These are phyloP conservation scores for Drosophila sechellia DNA, from an alignment of 1,140 invertebrate genomes.

Conservation along the genomic window DNA sequence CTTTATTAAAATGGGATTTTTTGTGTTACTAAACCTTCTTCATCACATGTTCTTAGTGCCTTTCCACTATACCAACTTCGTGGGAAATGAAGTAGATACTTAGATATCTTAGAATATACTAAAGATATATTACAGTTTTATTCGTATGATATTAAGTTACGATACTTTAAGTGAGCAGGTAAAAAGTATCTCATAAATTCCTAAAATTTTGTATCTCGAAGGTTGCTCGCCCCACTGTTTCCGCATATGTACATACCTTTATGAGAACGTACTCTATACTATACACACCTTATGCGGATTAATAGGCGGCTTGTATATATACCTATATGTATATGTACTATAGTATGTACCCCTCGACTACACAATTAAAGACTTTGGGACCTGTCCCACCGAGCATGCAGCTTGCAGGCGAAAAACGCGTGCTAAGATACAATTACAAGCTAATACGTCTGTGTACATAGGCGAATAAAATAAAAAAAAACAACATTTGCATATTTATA, in stretches of 20 bases:
- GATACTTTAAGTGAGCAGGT: not conserved
- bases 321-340: not conserved
- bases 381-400: conserved; percentile 28
- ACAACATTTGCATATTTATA: conserved; percentile 21
- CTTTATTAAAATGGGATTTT: too few species aligned
- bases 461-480: conserved; percentile 1
- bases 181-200: not conserved
- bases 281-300: conserved; percentile 24
- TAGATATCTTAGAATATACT: too few species aligned
- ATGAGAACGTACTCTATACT: conserved; percentile 10
- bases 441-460: conserved; percentile 16
- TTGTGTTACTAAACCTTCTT: too few species aligned
- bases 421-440: conserved; percentile 55
- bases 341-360: not conserved
- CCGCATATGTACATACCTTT: not conserved
- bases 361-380: conserved; percentile 20
- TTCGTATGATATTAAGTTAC: not conserved
- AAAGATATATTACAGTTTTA: too few species aligned
- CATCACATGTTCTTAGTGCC: too few species aligned
- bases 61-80: too few species aligned
- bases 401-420: conserved; percentile 46
- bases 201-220: not conserved
- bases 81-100: too few species aligned
- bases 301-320: not conserved
- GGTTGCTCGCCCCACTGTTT: not conserved